Conservation (phyloP, 2,113 vertebrate genomes). For the Penelope pileata region DNA sequence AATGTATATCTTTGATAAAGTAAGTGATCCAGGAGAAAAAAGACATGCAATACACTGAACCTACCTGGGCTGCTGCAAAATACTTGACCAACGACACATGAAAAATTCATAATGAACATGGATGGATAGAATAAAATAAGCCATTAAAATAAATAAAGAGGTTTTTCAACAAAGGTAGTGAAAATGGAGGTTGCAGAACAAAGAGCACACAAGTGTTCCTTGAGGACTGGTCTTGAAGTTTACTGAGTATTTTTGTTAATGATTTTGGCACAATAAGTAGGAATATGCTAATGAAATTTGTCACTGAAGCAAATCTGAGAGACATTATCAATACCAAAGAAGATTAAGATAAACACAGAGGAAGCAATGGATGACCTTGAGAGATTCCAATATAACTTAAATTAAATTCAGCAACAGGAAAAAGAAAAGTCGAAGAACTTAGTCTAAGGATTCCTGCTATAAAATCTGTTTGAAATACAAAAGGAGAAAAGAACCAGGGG, state of each 20-base stretch:
- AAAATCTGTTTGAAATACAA: background rate
- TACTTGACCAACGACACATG: background rate
- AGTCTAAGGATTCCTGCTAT: background rate
- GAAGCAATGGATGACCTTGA: background rate
- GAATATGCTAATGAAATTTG: background rate
- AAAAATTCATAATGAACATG: background rate
- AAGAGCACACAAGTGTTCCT: background rate
- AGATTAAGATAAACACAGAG: background rate
- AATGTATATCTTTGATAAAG: background rate
- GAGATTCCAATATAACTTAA: background rate
- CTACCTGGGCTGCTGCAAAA: background rate
- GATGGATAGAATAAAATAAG: background rate
- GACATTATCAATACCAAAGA: background rate
- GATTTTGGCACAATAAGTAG: background rate
- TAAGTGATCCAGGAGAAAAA: background rate
- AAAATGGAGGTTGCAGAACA: background rate
- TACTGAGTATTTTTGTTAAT: background rate
- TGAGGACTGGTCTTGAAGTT: background rate
- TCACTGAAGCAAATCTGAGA: slow-evolving; percentile 13
- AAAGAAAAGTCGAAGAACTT: background rate
- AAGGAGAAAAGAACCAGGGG: accelerated
- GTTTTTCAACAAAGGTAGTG: background rate
- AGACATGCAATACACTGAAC: background rate
- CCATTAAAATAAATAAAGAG: background rate
- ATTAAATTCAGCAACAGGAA: background rate